Base-by-base conservation (phyloP, 1,140 invertebrate species). In the Sinella curviseta region DNA sequence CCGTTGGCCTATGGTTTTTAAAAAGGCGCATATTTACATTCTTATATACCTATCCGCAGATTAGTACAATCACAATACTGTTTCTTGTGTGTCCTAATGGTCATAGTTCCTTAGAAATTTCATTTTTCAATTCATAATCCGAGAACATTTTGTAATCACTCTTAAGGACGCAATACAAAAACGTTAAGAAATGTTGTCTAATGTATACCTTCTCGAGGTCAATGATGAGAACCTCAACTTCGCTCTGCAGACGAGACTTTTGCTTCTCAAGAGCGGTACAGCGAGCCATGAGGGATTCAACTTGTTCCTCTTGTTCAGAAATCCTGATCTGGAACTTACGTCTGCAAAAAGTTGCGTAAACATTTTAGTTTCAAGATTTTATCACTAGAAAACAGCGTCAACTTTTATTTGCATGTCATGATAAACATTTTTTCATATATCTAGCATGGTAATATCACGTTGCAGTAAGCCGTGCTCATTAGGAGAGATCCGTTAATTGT, bases 171-270 rank as follows among this genome's bases (percentile, higher is more conserved):
- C 4, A 48, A 48, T 48, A 48, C 17, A 48, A 4, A 60, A 14
- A 60, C 24, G 4, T 33, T n/a, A 70, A 31, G 39, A 70, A 31
- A 4, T 20, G 39, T 12, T 20, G 67, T 81, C 65, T 70, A 30
- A 80, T 48, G 79, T 28, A 83, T 84, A 91, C 90, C 90, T 97
- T 98, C 89, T 98, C 97, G 84, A 98, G 91, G 87, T 98, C 97
- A 87, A 98, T 97, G 88, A 98, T 98, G 84, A 98, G 90, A 20
- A 98, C 93, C 87, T 98, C 96, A 70, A 98, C 94, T 90, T 98
- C 97, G 84, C 94, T 96, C 88, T 97, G 94, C 57, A 98, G 91
- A 74, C 96, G 94, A 60, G 94, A 96, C 89, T 98, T 98, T 86
- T 96, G 95, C 88, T 98, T 97, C 88, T 97, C 95, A 84, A 97